A percentile compares a stretch with the other conserved stretches of the same genome.
Evolutionary conservation across 2,797 vertebrate species (phyloP).

Genomic region (Fringilla coelebs): DNA sequence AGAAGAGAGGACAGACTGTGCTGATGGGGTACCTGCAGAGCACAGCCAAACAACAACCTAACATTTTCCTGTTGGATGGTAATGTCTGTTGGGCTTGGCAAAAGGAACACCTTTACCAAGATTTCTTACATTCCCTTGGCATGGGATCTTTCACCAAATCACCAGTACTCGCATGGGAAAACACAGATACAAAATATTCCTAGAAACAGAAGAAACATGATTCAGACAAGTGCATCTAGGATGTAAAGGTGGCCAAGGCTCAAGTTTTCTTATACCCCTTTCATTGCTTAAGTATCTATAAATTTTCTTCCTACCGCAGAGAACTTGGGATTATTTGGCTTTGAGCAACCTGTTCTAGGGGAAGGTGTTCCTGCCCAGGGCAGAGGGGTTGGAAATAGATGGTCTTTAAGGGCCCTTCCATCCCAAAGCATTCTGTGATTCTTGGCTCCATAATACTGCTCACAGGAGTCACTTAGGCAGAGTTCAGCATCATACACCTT

Average conservation of each 20-base stretch:
- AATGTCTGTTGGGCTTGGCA: background rate
- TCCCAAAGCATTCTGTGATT: background rate
- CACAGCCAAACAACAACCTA: background rate
- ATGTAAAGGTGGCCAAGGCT: background rate
- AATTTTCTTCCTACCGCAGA: background rate
- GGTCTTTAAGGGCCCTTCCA: background rate
- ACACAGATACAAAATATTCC: background rate
- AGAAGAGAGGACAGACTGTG: accelerated
- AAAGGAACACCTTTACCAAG: background rate
- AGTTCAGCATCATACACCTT: background rate
- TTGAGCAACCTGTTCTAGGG: background rate
- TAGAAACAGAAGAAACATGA: background rate
- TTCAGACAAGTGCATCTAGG: background rate
- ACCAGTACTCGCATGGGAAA: background rate
- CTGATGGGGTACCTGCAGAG: background rate
- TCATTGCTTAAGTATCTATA: background rate
- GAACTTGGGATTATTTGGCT: background rate
- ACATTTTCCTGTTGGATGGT: background rate
- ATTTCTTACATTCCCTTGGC: background rate
- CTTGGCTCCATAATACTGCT: background rate
- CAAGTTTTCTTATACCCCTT: background rate
- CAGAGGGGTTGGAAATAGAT: background rate
- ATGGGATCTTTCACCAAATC: background rate
- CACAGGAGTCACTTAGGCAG: background rate
- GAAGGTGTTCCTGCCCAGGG: background rate